These are phyloP conservation scores for Drosophila atripex DNA, from an alignment of 2,888 invertebrate genomes.

Conservation along the genomic window DNA sequence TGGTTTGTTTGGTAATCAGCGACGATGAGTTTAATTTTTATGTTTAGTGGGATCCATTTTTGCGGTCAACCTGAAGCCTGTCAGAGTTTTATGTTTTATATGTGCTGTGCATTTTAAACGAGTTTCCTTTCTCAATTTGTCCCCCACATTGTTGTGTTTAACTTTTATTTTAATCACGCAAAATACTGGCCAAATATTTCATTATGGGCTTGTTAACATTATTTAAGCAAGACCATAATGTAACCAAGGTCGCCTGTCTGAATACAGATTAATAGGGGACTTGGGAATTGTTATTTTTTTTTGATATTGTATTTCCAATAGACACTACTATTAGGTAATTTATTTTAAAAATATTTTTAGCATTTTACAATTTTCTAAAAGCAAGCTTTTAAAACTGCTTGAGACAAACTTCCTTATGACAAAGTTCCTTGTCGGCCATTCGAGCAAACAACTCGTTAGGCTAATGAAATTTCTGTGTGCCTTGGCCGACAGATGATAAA, in stretches of 20 bases:
- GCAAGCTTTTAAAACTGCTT: conserved; percentile 11
- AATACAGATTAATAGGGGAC: conserved; percentile 38
- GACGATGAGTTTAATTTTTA: conserved; percentile 58
- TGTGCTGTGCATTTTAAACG: conserved; percentile 68
- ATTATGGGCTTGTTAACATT: conserved; percentile 76
- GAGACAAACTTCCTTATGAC: conserved; percentile 44
- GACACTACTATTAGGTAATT: not conserved
- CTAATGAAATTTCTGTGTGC: conserved; percentile 68
- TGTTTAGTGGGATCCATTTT: conserved; percentile 66
- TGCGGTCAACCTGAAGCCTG: conserved; percentile 43
- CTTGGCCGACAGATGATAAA: conserved; percentile 11
- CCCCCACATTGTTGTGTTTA: conserved; percentile 43
- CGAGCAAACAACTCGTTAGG: conserved; percentile 72
- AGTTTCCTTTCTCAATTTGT: conserved; percentile 11
- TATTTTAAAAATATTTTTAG: not conserved
- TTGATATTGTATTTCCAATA: not conserved
- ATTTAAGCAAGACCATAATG: conserved; percentile 60
- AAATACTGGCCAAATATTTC: conserved; percentile 72
- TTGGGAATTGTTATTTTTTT: not conserved
- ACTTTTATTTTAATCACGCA: conserved; percentile 73
- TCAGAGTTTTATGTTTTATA: conserved; percentile 56
- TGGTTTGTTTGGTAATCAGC: conserved; percentile 74
- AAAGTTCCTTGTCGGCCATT: conserved; percentile 54
- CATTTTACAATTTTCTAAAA: not conserved
- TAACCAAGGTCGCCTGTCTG: conserved; percentile 32